These are phyloP conservation scores for Sinentomon sp. DNA, from an alignment of 2,888 invertebrate genomes.

Conservation along the genomic window DNA sequence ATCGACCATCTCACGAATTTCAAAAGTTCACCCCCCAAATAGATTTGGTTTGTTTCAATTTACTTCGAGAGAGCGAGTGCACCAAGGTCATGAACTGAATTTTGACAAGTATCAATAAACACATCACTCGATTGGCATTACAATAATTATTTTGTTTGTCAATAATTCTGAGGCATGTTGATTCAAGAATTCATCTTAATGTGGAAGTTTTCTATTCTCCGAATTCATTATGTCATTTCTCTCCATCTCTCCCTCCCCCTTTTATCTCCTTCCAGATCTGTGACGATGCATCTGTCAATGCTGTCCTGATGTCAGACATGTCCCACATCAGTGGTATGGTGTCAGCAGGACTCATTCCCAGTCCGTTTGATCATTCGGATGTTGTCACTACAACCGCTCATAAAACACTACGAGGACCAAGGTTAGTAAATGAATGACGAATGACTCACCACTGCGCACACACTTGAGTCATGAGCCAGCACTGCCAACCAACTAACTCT, in stretches of 20 bases:
- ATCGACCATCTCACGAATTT: too few species aligned
- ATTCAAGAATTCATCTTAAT: too few species aligned
- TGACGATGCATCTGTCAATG: constrained; percentile 21
- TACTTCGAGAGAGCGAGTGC: too few species aligned
- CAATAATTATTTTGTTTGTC: too few species aligned
- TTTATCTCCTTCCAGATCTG: constrained; percentile 21
- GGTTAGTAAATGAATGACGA: too few species aligned
- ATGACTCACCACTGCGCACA: background rate
- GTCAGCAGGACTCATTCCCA: constrained; percentile 26
- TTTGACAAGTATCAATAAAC: too few species aligned
- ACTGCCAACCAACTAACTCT: background rate
- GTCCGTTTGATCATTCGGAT: constrained; percentile 28
- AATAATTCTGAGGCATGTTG: too few species aligned
- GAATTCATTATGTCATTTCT: background rate
- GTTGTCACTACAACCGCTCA: constrained; percentile 33
- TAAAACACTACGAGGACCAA: constrained; percentile 30
- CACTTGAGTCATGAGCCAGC: background rate
- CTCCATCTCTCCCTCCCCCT: constrained; percentile 17
- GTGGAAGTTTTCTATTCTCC: constrained; percentile 1
- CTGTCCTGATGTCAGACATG: constrained; percentile 30
- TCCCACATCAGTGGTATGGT: constrained; percentile 31
- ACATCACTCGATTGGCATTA: too few species aligned
- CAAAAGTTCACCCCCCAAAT: too few species aligned
- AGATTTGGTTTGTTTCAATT: too few species aligned
- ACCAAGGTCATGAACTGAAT: too few species aligned